Evolutionary conservation across 2,113 vertebrate genomes (phyloP).

Genomic region (Bettongia penicillata): DNA sequence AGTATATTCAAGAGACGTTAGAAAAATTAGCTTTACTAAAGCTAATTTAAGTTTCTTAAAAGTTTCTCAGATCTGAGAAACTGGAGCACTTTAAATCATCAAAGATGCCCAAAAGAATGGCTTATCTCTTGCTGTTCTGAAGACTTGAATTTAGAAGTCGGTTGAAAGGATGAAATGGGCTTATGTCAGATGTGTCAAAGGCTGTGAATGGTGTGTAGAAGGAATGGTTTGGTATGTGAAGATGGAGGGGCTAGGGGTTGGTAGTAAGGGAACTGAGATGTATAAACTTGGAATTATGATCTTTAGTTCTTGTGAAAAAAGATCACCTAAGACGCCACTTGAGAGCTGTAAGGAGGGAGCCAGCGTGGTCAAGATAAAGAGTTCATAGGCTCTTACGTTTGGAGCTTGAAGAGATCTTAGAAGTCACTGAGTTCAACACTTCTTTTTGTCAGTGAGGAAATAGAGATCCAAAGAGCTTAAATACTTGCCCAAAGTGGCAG

Average conservation of each 20-base stretch:
- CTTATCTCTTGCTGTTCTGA: constrained; percentile 14
- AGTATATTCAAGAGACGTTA: not conserved
- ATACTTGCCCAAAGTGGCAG: not conserved
- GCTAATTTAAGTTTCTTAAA: not conserved
- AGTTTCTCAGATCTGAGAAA: constrained; percentile 18
- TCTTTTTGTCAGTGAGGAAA: not conserved
- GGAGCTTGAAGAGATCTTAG: not conserved
- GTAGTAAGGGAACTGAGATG: not conserved
- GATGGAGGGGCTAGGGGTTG: not conserved
- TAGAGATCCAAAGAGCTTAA: not conserved
- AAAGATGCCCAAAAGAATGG: not conserved
- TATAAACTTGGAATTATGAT: not conserved
- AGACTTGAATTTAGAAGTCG: not conserved
- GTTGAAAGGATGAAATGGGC: not conserved
- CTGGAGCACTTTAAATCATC: constrained; percentile 41
- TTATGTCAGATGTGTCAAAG: constrained; percentile 18
- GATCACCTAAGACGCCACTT: not conserved
- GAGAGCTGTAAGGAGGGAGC: not conserved
- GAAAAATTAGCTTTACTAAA: not conserved
- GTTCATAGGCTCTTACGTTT: not conserved
- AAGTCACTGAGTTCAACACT: not conserved
- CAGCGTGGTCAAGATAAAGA: constrained; percentile 18
- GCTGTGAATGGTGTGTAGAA: not conserved
- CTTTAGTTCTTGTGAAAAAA: not conserved
- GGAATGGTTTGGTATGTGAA: not conserved